These are phyloP conservation scores for Anas platyrhynchos DNA, from an alignment of 2,113 vertebrate genomes.

Conservation along the genomic window DNA sequence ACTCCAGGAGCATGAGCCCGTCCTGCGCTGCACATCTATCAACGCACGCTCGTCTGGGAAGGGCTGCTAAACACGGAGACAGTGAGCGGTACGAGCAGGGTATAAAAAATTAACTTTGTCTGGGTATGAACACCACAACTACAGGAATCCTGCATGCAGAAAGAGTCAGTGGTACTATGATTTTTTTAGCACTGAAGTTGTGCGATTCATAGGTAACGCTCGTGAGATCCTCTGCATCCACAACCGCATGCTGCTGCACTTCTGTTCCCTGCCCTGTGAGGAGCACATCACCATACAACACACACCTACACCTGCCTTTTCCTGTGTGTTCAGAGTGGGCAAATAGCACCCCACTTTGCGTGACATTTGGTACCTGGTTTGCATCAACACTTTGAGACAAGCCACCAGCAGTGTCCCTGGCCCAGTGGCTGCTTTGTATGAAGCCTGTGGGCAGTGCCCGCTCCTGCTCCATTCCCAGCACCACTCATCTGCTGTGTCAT, in stretches of 20 bases:
- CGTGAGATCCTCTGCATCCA: rapidly evolving
- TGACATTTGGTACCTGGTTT: background rate
- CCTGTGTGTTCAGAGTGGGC: background rate
- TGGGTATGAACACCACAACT: background rate
- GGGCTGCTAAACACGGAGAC: background rate
- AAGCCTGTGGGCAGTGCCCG: rapidly evolving
- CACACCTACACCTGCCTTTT: background rate
- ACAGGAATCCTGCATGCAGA: rapidly evolving
- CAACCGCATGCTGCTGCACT: background rate
- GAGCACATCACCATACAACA: background rate
- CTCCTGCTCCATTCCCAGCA: background rate
- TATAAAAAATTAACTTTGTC: background rate
- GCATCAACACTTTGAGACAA: background rate
- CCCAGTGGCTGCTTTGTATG: rapidly evolving
- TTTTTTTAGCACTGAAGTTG: rapidly evolving
- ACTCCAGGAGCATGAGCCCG: background rate
- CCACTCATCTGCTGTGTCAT: rapidly evolving
- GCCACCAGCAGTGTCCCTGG: background rate
- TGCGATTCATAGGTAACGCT: background rate
- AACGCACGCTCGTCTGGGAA: background rate
- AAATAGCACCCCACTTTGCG: rapidly evolving
- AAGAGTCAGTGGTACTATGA: rapidly evolving
- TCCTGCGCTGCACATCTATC: background rate
- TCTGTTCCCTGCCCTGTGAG: rapidly evolving
- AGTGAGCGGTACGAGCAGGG: rapidly evolving